A percentile compares a stretch with the other conserved stretches of the same genome.
These are phyloP conservation scores for Ridgeia piscesae DNA, from an alignment of 1,140 invertebrate species.

Conservation along the genomic window DNA sequence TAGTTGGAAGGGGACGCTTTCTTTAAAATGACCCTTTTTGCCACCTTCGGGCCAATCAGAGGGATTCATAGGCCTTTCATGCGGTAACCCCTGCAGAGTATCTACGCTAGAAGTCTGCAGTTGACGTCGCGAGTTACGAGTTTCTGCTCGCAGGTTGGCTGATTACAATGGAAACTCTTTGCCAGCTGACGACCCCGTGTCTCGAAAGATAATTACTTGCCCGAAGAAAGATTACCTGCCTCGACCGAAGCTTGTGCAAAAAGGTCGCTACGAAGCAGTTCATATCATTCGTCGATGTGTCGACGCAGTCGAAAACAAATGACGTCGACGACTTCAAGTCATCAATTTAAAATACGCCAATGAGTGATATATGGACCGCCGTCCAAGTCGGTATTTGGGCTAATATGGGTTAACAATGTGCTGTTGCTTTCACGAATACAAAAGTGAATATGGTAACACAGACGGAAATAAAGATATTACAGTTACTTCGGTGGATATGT, in stretches of 20 bases:
- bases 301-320: neutral
- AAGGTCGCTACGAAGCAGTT: neutral
- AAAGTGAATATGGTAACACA: neutral
- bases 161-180: neutral
- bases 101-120: neutral
- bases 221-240: neutral
- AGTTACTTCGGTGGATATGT: neutral
- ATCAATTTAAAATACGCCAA: neutral
- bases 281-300: slow-evolving; percentile 5
- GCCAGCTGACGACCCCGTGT: neutral
- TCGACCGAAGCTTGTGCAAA: neutral
- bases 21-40: neutral
- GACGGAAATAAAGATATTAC: neutral
- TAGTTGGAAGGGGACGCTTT: neutral
- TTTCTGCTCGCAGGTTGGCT: neutral
- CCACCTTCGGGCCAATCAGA: neutral
- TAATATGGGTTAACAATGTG: neutral
- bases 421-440: neutral
- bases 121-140: no score
- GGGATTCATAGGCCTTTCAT: neutral
- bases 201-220: neutral
- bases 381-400: neutral
- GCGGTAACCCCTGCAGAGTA: neutral
- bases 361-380: neutral
- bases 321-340: neutral